Base-by-base conservation (phyloP, 2,113 vertebrate genomes). In the Alethe castanea region DNA sequence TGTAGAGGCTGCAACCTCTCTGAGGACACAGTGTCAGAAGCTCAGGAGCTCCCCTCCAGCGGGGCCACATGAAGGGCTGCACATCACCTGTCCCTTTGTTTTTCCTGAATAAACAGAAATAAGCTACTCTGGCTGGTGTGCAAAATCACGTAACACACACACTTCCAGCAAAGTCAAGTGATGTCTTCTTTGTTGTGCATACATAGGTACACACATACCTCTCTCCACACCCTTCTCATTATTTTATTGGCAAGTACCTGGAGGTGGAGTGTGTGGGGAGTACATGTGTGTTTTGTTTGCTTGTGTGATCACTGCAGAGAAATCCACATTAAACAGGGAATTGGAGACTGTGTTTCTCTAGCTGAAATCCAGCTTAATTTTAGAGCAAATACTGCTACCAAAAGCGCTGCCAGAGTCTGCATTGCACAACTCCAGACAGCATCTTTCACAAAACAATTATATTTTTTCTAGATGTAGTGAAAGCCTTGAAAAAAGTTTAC, bases 401-500 rank as follows among this genome's bases (percentile, higher is more conserved):
- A 35, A 84, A 90, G 88, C 3, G 0, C 86, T 92, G 90, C 72
- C 77, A 71, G 81, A 81, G 40, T 25, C 79, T 64, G 82, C 9
- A n/a, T 35, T 61, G 47, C 82, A 83, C 88, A 86, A 64, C 82
- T 93, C 64, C 64, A 81, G 90, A 29, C 82, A 93, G 79, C 80
- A 84, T 94, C 86, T 95, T 95, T 97, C 64, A 90, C 88, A 90
- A 94, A 81, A 95, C 67, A 86, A 92, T 93, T 97, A 88, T 79
- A 92, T 94, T 92, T 95, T 92, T 88, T 88, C 92, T 90, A 94
- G 78, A 97, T 44, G 73, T 45, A 96, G 89, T 88, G 92, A 96
- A 97, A 97, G 94, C 96, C 95, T 92, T 96, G 86, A 96, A 96
- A 96, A 97, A 98, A 98, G 98, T 98, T 98, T 98, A 97, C 97